These are phyloP conservation scores for Meandrina meandrites DNA, from an alignment of 92 coral and sea anemone genomes.

Conservation along the genomic window DNA sequence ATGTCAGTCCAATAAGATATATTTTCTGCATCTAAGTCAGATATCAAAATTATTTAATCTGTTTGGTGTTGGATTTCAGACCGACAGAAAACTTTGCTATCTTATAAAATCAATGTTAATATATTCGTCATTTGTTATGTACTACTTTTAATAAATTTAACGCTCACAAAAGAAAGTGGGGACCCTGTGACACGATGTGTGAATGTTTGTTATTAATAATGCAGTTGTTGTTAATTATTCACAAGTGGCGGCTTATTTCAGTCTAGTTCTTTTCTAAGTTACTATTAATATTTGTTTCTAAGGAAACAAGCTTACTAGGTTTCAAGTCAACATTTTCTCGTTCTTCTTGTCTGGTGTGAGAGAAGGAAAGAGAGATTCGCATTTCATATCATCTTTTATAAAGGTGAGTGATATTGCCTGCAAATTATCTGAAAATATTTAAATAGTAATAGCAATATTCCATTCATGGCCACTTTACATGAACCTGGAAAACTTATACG, in stretches of 20 bases:
- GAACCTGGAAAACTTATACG: too few species aligned
- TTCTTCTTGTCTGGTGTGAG: not conserved
- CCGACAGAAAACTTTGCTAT: too few species aligned
- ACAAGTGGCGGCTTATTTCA: constrained; percentile 9
- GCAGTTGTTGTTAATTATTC: constrained; percentile 7
- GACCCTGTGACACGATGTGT: not conserved
- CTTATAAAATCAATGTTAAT: too few species aligned
- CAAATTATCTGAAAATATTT: not conserved
- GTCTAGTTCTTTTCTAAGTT: not conserved
- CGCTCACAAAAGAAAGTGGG: not conserved
- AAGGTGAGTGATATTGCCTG: not conserved
- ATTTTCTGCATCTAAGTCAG: too few species aligned
- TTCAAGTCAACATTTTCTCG: constrained; percentile 6
- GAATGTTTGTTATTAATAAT: constrained; percentile 6
- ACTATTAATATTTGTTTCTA: constrained; percentile 1
- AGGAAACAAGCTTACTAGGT: not conserved
- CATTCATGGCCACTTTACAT: too few species aligned
- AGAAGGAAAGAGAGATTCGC: too few species aligned
- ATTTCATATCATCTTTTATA: not conserved
- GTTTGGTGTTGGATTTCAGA: too few species aligned
- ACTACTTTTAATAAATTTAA: too few species aligned
- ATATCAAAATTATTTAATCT: too few species aligned
- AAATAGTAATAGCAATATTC: too few species aligned
- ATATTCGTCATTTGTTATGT: too few species aligned
- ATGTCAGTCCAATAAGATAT: too few species aligned